phyloP scores from a whole-genome alignment of 2,888 invertebrate genomes.

The Carcina quercana region DNA sequence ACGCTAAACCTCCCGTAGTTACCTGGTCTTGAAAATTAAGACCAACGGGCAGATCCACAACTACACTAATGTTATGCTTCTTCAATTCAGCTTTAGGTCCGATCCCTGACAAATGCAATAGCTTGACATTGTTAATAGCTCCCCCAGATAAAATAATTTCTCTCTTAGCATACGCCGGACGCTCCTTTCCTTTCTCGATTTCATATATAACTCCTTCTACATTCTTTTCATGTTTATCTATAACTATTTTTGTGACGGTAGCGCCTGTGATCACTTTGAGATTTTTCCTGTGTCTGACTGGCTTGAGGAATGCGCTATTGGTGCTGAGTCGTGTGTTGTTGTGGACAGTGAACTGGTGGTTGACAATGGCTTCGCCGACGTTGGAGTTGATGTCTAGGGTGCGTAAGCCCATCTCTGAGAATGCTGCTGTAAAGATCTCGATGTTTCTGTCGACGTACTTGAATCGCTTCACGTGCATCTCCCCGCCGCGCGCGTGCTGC shows the following conservation, averaged over 20 bases:
- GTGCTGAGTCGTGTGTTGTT: slow-evolving; percentile 65
- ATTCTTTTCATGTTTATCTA: slow-evolving; percentile 51
- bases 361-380: slow-evolving; percentile 54
- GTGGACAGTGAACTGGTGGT: slow-evolving; percentile 53
- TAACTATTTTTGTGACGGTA: slow-evolving; percentile 53
- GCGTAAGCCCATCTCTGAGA: slow-evolving; percentile 59
- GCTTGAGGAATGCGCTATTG: slow-evolving; percentile 57
- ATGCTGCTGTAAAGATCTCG: slow-evolving; percentile 53
- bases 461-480: slow-evolving; percentile 60
- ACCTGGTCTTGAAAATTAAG: slow-evolving; percentile 64
- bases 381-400: slow-evolving; percentile 57
- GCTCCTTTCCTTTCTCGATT: slow-evolving; percentile 55
- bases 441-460: slow-evolving; percentile 55
- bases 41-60: slow-evolving; percentile 56
- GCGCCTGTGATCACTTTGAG: slow-evolving; percentile 52
- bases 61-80: slow-evolving; percentile 47
- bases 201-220: slow-evolving; percentile 59
- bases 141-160: slow-evolving; percentile 58
- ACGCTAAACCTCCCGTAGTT: slow-evolving; percentile 57
- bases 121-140: slow-evolving; percentile 60
- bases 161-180: slow-evolving; percentile 53
- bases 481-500: slow-evolving; percentile 62
- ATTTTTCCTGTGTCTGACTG: slow-evolving; percentile 55
- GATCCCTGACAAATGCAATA: slow-evolving; percentile 59
- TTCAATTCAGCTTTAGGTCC: slow-evolving; percentile 51